A percentile compares a stretch with the other conserved stretches of the same genome.
Conservation (phyloP, 2,113 vertebrate genomes). For the Dipodomys merriami region DNA sequence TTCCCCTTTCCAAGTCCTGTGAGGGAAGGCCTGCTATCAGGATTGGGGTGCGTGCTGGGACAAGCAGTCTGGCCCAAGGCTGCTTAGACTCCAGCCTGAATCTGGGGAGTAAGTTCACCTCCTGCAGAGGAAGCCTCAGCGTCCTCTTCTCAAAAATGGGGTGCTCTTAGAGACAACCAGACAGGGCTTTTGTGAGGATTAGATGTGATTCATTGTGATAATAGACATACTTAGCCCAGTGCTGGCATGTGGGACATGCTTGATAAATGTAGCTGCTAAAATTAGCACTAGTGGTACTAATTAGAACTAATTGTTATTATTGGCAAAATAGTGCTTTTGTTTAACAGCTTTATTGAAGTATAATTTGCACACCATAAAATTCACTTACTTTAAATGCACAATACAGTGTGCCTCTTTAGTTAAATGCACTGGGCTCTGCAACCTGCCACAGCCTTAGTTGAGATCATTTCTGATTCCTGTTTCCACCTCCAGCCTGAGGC, state of each 20-base stretch:
- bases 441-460: not conserved
- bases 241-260: constrained; percentile 12
- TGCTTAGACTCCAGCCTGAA: not conserved
- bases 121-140: not conserved
- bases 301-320: constrained; percentile 62
- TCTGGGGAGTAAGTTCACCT: not conserved
- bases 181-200: not conserved
- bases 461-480: not conserved
- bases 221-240: not conserved
- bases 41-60: not conserved
- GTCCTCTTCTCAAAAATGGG: not conserved
- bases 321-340: constrained; percentile 60
- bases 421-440: fast-evolving
- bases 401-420: not conserved
- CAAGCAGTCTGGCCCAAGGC: not conserved
- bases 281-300: constrained; percentile 30
- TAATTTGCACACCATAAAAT: constrained; percentile 25
- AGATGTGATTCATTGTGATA: not conserved
- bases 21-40: not conserved
- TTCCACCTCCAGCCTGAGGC: not conserved
- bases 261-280: not conserved
- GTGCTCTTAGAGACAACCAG: not conserved
- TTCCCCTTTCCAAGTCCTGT: not conserved
- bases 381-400: not conserved
- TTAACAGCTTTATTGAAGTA: constrained; percentile 21